Evolutionary conservation across 2,888 invertebrate species (phyloP).

Genomic region (Synergus umbraculus): DNA sequence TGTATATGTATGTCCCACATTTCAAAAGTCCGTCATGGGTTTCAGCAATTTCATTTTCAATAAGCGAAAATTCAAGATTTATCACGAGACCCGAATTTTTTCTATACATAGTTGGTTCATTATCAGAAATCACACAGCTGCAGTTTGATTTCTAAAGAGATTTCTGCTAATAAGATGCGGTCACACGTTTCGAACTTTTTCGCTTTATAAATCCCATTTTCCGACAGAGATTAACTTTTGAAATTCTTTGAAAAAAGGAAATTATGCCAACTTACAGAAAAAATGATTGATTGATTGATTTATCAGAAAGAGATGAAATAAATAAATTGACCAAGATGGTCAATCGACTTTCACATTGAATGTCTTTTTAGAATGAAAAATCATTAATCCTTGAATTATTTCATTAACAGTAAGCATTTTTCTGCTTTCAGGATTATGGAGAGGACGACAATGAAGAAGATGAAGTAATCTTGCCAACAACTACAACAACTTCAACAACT

Average conservation of each 20-base stretch:
- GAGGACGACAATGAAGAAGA: constrained; percentile 68
- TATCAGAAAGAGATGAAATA: constrained; percentile 29
- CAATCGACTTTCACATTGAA: constrained; percentile 11
- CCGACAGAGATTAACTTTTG: background rate
- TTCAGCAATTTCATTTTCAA: background rate
- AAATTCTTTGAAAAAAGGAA: constrained; percentile 1
- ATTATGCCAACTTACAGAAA: background rate
- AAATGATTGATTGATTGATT: background rate
- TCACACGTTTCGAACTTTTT: background rate
- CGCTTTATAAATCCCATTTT: background rate
- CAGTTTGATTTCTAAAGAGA: background rate
- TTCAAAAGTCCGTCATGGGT: background rate
- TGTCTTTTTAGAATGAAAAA: background rate
- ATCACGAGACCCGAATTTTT: background rate
- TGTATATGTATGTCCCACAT: background rate
- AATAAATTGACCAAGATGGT: constrained; percentile 3
- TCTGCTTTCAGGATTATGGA: constrained; percentile 65
- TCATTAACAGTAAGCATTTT: background rate
- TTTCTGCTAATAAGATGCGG: background rate
- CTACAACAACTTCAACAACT: constrained; percentile 59
- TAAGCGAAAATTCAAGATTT: background rate
- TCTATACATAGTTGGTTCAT: background rate
- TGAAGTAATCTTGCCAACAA: constrained; percentile 59
- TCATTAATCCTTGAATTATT: constrained; percentile 7
- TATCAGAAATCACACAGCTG: constrained; percentile 47